Evolutionary conservation across 2,113 vertebrate genomes (phyloP), one percentile per base, ranked within the genome.

Genomic region (Paradoxurus hermaphroditus): DNA sequence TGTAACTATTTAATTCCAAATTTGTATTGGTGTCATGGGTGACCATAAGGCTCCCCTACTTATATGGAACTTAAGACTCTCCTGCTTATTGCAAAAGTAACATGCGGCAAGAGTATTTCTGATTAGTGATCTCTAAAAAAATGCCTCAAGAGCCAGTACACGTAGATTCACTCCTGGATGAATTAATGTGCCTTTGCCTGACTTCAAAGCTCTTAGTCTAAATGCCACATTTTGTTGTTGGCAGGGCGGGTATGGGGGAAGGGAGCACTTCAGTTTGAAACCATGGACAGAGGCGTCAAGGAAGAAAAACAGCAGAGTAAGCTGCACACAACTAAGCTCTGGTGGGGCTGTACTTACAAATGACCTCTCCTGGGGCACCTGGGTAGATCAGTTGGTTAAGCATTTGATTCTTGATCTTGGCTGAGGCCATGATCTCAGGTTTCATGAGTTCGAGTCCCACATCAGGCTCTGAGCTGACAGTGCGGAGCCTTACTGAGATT

Each of bases 241-340:
- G 56, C 27, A 4, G 62, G 4, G 5, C 4, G 13, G 1, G 12
- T 9, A 7, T 18, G 3, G 13, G 31, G 10, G 19, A 0, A 2
- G 16, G 31, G 2, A 36, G 31, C 62, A 67, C n/a, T 41, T 67
- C n/a, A 10, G 19, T 31, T 82, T 90, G 46, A 72, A 70, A 95
- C 62, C 83, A 8, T n/a, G 34, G 25, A 49, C 77, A 95, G 92
- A 95, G 41, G 31, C 31, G 84, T 4, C 21, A 63, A 29, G 23
- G 34, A 79, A 51, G 46, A 49, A 92, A 83, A 36, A 1, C 1
- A n/a, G 0, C 59, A 34, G 68, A 18, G 19, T 34, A 23, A 8
- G 25, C 63, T 29, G 68, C n/a, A 44, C 4, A n/a, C 34, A 49
- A 41, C 36, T 8, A 9, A 6, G 29, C 4, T 70, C 34, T 14